Percentiles rank a stretch among this genome's conserved stretches.
Conservation (phyloP, 1,140 invertebrate species). For the Riptortus pedestris region DNA sequence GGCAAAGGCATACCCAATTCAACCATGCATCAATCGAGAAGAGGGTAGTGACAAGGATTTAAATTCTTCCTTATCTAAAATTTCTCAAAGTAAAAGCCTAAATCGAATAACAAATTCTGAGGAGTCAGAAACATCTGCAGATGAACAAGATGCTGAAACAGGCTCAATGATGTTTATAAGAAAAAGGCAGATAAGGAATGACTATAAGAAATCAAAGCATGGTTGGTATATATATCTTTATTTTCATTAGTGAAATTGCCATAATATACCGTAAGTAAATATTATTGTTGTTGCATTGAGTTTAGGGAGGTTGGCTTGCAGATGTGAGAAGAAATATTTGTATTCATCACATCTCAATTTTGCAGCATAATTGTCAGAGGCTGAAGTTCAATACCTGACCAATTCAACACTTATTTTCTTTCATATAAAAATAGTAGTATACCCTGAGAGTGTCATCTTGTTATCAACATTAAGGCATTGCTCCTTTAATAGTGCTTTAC, state of each 20-base stretch:
- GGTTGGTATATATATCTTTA: slow-evolving; percentile 9
- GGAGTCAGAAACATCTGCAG: slow-evolving; percentile 50
- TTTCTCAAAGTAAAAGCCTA: slow-evolving; percentile 12
- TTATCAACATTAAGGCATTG: no score
- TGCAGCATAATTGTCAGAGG: no score
- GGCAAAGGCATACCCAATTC: slow-evolving; percentile 52
- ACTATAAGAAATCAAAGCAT: slow-evolving; percentile 22
- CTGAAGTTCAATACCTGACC: no score
- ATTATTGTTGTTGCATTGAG: no score
- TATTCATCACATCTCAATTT: no score
- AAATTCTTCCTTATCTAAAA: slow-evolving; percentile 7
- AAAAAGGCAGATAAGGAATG: slow-evolving; percentile 33
- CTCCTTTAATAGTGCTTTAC: no score
- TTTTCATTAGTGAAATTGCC: slow-evolving; percentile 5
- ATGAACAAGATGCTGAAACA: slow-evolving; percentile 47
- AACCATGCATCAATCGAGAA: slow-evolving; percentile 29
- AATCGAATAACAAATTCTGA: slow-evolving; percentile 31
- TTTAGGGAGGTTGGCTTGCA: no score
- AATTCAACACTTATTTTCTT: no score
- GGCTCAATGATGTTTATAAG: slow-evolving; percentile 47
- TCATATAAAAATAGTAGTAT: no score
- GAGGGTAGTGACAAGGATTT: background rate
- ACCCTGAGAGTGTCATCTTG: no score
- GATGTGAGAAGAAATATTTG: no score
- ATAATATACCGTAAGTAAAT: background rate